phyloP scores from a whole-genome alignment of 1,140 invertebrate species.

The Parasteatoda tepidariorum region DNA sequence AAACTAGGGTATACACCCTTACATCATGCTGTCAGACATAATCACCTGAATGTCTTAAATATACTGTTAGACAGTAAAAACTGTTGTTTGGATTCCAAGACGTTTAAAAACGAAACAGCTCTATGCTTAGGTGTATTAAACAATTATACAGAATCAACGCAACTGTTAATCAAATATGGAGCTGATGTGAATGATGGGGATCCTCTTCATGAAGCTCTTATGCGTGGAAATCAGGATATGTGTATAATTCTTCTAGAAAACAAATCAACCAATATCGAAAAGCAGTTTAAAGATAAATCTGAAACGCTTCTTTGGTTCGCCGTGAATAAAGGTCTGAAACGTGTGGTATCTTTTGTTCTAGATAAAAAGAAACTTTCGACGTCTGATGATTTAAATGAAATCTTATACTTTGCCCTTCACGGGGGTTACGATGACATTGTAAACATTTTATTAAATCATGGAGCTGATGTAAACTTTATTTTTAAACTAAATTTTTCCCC shows the following conservation, averaged over 20 bases:
- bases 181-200: no score
- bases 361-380: background rate
- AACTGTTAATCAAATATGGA: background rate
- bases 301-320: background rate
- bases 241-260: background rate
- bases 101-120: no score
- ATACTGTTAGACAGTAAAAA: background rate
- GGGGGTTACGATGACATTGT: no score
- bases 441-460: no score
- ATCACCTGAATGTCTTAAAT: background rate
- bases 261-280: background rate
- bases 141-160: no score
- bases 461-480: background rate
- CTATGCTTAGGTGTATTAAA: background rate
- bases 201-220: no score
- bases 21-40: no score
- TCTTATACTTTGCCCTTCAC: background rate
- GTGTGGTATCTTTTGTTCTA: background rate
- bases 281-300: background rate
- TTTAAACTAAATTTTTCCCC: conserved; percentile 64
- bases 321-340: background rate
- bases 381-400: no score
- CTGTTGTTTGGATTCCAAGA: background rate
- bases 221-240: no score
- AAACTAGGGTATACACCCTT: no score